phyloP scores from a whole-genome alignment of 2,113 vertebrate species.

The Aramus guarauna region DNA sequence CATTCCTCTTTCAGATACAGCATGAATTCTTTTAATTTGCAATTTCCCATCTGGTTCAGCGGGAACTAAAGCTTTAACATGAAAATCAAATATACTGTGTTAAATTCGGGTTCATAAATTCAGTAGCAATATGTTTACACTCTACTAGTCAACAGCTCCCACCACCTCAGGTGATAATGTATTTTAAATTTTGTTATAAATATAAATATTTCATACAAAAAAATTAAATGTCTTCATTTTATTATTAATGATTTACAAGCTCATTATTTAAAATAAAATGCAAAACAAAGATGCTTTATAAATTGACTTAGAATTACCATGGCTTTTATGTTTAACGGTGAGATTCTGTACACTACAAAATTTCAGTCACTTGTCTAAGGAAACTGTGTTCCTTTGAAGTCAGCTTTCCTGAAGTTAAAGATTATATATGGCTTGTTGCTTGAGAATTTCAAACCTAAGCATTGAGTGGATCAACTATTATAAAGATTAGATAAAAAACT shows the following conservation, averaged over 20 bases:
- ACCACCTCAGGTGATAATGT: not conserved
- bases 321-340: slow-evolving; percentile 8
- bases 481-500: not conserved
- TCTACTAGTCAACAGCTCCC: not conserved
- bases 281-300: not conserved
- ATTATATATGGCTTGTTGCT: not conserved
- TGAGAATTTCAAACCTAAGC: not conserved
- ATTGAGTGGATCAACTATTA: not conserved
- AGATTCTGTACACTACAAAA: not conserved
- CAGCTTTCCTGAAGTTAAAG: slow-evolving; percentile 25
- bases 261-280: slow-evolving; percentile 16
- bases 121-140: not conserved
- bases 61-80: not conserved
- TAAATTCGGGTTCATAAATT: not conserved
- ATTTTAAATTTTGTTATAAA: slow-evolving; percentile 14
- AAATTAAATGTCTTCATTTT: slow-evolving; percentile 16
- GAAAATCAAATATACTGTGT: not conserved
- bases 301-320: not conserved
- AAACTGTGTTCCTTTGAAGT: slow-evolving; percentile 2
- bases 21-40: not conserved
- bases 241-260: slow-evolving; percentile 36
- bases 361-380: slow-evolving; percentile 25
- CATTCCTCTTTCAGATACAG: not conserved
- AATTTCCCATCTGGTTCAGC: not conserved
- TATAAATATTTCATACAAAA: slow-evolving; percentile 37